A percentile compares a stretch with the other conserved stretches of the same genome.
phyloP scores from a whole-genome alignment of 2,888 invertebrate genomes.

The Pseudanteris insignis region DNA sequence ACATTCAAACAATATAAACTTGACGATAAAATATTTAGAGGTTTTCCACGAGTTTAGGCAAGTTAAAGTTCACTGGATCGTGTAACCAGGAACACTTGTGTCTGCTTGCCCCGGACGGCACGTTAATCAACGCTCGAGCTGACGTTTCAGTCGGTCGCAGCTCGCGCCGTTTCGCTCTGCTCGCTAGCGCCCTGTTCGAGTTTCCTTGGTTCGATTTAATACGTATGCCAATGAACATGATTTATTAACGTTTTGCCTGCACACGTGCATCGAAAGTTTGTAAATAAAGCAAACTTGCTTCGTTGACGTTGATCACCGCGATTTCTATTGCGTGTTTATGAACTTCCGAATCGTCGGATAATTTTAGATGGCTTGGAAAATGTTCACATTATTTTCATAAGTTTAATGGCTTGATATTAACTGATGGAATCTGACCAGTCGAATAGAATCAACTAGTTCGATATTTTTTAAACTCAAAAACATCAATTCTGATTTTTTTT shows the following conservation, averaged over 20 bases:
- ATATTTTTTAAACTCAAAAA: too few relatives aligned
- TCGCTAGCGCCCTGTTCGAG: constrained; percentile 15
- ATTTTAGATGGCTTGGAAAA: constrained; percentile 8
- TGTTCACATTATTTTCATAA: too few relatives aligned
- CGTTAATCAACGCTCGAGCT: constrained; percentile 20
- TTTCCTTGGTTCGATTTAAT: constrained; percentile 23
- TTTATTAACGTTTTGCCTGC: constrained; percentile 14
- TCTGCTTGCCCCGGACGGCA: constrained; percentile 8
- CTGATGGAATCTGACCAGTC: too few relatives aligned
- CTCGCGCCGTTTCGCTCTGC: constrained; percentile 18
- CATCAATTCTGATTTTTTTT: too few relatives aligned
- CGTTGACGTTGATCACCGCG: not conserved
- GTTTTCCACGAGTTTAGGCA: too few relatives aligned
- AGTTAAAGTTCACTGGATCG: constrained; percentile 14
- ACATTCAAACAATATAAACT: too few relatives aligned
- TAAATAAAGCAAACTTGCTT: constrained; percentile 14
- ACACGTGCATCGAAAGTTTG: constrained; percentile 17
- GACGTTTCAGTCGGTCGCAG: constrained; percentile 18
- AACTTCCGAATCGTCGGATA: not conserved
- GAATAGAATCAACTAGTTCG: too few relatives aligned
- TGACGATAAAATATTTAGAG: too few relatives aligned
- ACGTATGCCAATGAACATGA: constrained; percentile 20
- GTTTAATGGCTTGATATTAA: too few relatives aligned
- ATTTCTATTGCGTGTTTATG: constrained; percentile 20
- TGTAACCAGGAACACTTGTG: constrained; percentile 14